Evolutionary conservation across 1,140 invertebrate species (phyloP), one percentile per base, ranked within the genome.

Genomic region (Drosophila bocqueti): DNA sequence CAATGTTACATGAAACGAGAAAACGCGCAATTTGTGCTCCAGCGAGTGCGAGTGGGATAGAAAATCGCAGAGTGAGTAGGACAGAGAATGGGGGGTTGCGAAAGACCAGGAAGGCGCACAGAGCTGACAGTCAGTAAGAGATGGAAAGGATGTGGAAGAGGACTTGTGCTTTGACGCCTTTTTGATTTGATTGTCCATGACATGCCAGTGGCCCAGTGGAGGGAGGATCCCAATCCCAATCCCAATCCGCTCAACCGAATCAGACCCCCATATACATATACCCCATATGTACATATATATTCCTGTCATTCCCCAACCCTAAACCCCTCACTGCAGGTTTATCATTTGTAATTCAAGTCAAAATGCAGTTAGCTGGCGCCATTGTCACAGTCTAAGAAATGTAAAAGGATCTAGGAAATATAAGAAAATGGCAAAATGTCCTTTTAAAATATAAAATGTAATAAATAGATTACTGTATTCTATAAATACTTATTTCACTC

Each of bases 111-210:
- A 18, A n/a, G 8, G 46, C 6, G 8, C 46, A 24, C 21, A 24
- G 15, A 42, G 69, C 5, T 52, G 74, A 1, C 13, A 18, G 31
- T 21, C 62, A 67, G 54, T 65, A 58, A n/a, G 24, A 74, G 67
- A 13, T 40, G 11, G 18, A 45, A 16, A 45, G n/a, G 4, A n/a
- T 21, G n/a, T 36, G n/a, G 57, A 34, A 13, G 16, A 62, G 73
- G 78, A 80, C 78, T 75, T 84, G 82, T 72, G 84, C 84, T 87
- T 89, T 87, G 84, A 87, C 84, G 84, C 84, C 84, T 67, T 87
- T 84, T 89, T 87, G 84, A 87, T 87, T 87, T 87, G 84, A 87
- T 87, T 87, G 84, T 87, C 84, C 86, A 66, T 84, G 84, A 89
- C 84, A 87, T 73, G 69, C 9, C 50, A 8, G 52, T 26, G 55